Percentiles rank a stretch among this genome's conserved stretches.
Evolutionary conservation across 2,888 invertebrate species (phyloP).

Genomic region (Spilosoma lubricipeda): DNA sequence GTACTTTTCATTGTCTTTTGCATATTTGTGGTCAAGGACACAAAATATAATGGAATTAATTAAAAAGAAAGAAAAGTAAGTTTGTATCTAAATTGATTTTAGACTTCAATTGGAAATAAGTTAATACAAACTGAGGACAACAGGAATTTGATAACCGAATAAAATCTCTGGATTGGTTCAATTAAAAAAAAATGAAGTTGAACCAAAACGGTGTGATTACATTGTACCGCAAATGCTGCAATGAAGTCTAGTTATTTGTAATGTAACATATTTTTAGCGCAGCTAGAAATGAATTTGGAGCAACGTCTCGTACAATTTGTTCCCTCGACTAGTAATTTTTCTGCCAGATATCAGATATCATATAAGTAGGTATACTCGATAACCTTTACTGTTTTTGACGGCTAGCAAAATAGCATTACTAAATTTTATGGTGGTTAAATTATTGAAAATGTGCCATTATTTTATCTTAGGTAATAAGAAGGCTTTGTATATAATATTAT

Average conservation of each 20-base stretch:
- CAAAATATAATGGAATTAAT: neutral
- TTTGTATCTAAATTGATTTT: neutral
- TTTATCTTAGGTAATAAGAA: neutral
- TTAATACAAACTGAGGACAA: neutral
- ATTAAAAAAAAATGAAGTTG: too few species aligned
- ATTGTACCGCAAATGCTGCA: too few species aligned
- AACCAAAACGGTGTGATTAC: neutral
- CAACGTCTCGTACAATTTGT: neutral
- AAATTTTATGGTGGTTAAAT: neutral
- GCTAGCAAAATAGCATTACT: neutral
- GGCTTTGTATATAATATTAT: neutral
- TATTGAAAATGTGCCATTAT: constrained; percentile 1
- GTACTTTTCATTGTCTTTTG: neutral
- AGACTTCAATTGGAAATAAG: neutral
- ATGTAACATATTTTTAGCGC: neutral
- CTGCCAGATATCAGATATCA: neutral
- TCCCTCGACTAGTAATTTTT: neutral
- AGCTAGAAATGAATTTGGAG: neutral
- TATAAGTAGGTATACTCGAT: neutral
- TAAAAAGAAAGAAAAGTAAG: neutral
- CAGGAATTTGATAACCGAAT: neutral
- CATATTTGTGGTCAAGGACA: neutral
- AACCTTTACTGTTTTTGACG: neutral
- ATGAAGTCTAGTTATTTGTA: neutral
- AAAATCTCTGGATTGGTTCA: too few species aligned